A percentile compares a stretch with the other conserved stretches of the same genome.
Evolutionary conservation across 2,113 vertebrate genomes (phyloP).

Genomic region (Tympanuchus pallidicinctus): DNA sequence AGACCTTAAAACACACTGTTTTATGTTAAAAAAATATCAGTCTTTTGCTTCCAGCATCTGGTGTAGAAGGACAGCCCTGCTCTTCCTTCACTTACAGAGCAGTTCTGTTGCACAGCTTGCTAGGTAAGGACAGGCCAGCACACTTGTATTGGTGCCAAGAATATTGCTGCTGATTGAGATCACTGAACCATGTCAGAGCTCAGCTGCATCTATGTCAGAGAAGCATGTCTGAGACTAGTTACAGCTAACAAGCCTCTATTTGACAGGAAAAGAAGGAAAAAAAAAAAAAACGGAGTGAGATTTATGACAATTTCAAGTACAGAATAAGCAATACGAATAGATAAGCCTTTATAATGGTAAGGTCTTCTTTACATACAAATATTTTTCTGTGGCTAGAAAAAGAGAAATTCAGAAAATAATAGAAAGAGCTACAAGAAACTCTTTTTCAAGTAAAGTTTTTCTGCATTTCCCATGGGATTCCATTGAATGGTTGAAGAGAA

Average conservation of each 20-base stretch:
- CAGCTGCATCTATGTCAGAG: not conserved
- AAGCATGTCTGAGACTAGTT: not conserved
- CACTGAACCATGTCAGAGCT: not conserved
- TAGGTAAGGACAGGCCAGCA: not conserved
- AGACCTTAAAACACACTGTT: not conserved
- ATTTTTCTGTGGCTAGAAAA: not conserved
- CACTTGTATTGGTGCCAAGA: not conserved
- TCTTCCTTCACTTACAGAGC: not conserved
- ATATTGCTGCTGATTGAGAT: not conserved
- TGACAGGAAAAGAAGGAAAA: not conserved
- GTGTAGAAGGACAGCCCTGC: not conserved
- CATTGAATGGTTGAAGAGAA: not conserved
- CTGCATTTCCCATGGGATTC: not conserved
- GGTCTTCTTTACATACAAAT: not conserved
- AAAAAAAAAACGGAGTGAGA: not conserved
- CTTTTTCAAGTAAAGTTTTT: not conserved
- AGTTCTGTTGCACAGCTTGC: not conserved
- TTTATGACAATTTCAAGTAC: not conserved
- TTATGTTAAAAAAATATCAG: not conserved
- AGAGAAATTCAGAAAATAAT: not conserved
- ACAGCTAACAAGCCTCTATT: not conserved
- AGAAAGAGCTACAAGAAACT: not conserved
- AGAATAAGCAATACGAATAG: not conserved
- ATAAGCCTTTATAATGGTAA: not conserved
- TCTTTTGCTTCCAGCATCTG: not conserved